Evolutionary conservation across 2,888 invertebrate species (phyloP).

Genomic region (Galeopsomyia nigrocyanea): DNA sequence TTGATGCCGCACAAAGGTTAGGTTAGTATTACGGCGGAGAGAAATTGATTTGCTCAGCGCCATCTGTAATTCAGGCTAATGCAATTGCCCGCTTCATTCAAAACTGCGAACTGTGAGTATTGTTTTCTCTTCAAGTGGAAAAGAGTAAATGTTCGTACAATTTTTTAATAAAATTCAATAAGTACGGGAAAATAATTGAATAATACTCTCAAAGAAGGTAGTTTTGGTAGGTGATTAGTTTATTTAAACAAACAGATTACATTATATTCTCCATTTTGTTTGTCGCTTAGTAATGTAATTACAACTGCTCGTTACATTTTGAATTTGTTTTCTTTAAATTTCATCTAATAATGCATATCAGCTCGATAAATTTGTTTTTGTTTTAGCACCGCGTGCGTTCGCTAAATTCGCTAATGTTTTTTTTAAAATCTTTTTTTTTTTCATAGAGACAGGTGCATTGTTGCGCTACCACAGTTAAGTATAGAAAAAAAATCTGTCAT

Average conservation of each 20-base stretch:
- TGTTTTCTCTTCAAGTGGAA: too few species aligned
- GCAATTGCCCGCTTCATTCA: conserved; percentile 2
- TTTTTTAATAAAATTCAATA: too few species aligned
- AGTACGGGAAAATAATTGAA: conserved; percentile 1
- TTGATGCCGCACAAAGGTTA: conserved; percentile 12
- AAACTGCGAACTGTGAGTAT: background rate
- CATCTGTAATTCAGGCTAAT: background rate
- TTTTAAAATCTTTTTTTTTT: too few species aligned
- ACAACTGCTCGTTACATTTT: conserved; percentile 58
- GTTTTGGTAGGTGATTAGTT: conserved; percentile 56
- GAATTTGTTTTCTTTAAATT: conserved; percentile 43
- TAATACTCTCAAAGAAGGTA: conserved; percentile 7
- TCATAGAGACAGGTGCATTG: conserved; percentile 35
- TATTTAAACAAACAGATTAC: conserved; percentile 64
- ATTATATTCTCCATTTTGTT: conserved; percentile 47
- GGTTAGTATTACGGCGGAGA: background rate
- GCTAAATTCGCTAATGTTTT: conserved; percentile 21
- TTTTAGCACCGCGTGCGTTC: conserved; percentile 42
- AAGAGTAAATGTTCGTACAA: too few species aligned
- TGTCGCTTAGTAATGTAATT: conserved; percentile 44
- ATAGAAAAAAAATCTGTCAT: conserved; percentile 25
- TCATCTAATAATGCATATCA: conserved; percentile 43
- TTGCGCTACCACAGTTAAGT: conserved; percentile 17
- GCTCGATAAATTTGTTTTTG: conserved; percentile 26
- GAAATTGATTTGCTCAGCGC: conserved; percentile 17